These are phyloP conservation scores for Pipa parva DNA, from an alignment of 2,113 vertebrate genomes.

Conservation along the genomic window DNA sequence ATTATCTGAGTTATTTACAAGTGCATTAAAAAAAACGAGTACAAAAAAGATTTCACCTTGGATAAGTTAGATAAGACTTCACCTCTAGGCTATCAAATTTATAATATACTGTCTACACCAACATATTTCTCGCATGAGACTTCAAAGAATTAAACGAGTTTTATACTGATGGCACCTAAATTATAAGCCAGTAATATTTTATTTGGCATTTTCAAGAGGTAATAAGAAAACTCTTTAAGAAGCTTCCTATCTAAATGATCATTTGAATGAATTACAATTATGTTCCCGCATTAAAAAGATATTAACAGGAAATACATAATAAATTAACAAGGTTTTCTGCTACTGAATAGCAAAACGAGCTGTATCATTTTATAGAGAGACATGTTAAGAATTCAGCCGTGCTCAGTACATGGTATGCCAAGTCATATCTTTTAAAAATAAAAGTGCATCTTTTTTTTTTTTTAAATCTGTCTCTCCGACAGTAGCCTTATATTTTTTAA, in stretches of 20 bases:
- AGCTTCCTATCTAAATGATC: not conserved
- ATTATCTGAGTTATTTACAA: too few species aligned
- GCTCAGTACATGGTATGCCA: not conserved
- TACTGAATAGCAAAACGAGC: not conserved
- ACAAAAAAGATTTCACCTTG: not conserved
- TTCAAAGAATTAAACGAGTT: not conserved
- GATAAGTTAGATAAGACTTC: not conserved
- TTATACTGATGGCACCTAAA: not conserved
- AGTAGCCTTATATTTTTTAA: not conserved
- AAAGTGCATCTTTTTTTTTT: not conserved
- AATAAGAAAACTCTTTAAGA: slow-evolving; percentile 5
- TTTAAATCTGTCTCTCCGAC: not conserved
- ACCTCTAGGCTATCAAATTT: not conserved
- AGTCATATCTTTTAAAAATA: not conserved
- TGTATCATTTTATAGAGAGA: slow-evolving; percentile 1
- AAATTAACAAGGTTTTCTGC: not conserved
- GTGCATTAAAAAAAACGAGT: not conserved
- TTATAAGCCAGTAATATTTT: not conserved
- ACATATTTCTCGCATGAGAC: not conserved
- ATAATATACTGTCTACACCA: not conserved
- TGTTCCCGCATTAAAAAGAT: slow-evolving; percentile 1
- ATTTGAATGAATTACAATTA: slow-evolving; percentile 10
- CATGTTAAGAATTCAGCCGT: not conserved
- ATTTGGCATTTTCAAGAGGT: not conserved
- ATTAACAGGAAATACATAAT: not conserved